These are phyloP conservation scores for Tortrix viridana DNA, from an alignment of 2,888 invertebrate species.

Conservation along the genomic window DNA sequence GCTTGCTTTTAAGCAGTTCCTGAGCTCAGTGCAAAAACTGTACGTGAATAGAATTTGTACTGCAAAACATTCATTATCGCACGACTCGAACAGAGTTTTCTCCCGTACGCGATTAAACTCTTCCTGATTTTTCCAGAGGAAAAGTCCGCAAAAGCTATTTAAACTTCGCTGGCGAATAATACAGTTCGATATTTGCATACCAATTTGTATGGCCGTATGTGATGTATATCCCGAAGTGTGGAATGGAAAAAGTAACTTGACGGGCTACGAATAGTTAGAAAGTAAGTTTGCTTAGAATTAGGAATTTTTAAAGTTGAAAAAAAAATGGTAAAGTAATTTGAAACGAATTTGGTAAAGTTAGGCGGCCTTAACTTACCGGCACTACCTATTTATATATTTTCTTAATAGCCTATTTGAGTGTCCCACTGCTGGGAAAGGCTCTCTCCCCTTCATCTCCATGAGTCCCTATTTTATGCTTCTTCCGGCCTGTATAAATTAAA, in stretches of 20 bases:
- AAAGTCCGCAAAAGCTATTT: slow-evolving; percentile 67
- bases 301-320: too few species aligned
- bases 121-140: slow-evolving; percentile 57
- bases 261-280: not conserved
- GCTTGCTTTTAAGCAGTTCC: not conserved
- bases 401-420: too few species aligned
- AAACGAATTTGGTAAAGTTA: too few species aligned
- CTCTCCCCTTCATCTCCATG: too few species aligned
- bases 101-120: slow-evolving; percentile 57
- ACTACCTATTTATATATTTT: too few species aligned
- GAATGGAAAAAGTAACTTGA: not conserved
- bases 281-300: too few species aligned
- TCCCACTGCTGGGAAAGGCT: too few species aligned
- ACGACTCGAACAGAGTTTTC: slow-evolving; percentile 37
- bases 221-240: slow-evolving; percentile 44
- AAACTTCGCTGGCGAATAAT: slow-evolving; percentile 70
- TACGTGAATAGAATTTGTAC: slow-evolving; percentile 36
- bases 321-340: too few species aligned
- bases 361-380: too few species aligned
- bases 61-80: slow-evolving; percentile 42
- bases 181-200: slow-evolving; percentile 53
- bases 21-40: slow-evolving; percentile 10
- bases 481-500: too few species aligned
- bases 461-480: too few species aligned
- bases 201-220: slow-evolving; percentile 62